Percentiles rank a stretch among this genome's conserved stretches.
phyloP scores from a whole-genome alignment of 2,888 invertebrate genomes.

The Calameuta pallipes region DNA sequence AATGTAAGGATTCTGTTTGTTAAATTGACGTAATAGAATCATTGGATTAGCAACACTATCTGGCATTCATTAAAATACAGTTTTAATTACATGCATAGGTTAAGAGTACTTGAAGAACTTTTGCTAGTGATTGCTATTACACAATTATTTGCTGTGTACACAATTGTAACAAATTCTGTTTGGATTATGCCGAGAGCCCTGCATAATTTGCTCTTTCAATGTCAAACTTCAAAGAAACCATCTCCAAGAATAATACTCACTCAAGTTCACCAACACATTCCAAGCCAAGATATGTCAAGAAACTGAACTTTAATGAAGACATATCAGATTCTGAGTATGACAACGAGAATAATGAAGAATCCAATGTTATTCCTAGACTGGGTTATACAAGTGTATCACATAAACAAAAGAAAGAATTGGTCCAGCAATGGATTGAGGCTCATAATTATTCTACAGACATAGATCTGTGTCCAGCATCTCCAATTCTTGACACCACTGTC shows the following conservation, averaged over 20 bases:
- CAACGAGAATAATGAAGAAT: neutral
- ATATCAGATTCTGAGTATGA: neutral
- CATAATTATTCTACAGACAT: conserved; percentile 17
- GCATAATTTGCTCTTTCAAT: conserved; percentile 10
- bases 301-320: neutral
- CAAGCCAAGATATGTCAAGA: neutral
- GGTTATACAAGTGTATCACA: neutral
- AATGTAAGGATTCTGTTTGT: no score
- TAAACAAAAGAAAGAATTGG: conserved; percentile 34
- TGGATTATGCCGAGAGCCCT: neutral
- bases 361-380: neutral
- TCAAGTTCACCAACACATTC: conserved; percentile 24
- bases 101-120: neutral
- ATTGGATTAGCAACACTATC: neutral
- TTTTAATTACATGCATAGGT: neutral
- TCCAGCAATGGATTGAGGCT: conserved; percentile 43
- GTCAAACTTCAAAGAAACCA: conserved; percentile 17
- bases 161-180: neutral
- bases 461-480: neutral
- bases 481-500: conserved; percentile 5
- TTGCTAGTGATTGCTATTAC: neutral
- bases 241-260: conserved; percentile 19
- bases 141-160: neutral
- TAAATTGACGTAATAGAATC: neutral
- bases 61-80: neutral